Base-by-base conservation (phyloP, 2,888 invertebrate genomes). In the Silvanus unidentatus region DNA sequence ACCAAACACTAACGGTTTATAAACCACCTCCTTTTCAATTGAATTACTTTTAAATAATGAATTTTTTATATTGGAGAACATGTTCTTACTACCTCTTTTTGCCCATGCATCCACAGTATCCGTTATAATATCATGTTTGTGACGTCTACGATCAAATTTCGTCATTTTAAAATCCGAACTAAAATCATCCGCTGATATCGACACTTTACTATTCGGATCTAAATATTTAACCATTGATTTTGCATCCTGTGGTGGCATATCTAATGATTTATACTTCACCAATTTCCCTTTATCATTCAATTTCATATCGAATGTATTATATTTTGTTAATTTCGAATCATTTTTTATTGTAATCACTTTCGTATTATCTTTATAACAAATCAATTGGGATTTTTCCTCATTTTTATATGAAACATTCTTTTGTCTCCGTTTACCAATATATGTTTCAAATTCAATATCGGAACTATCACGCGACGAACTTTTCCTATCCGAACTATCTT, bases 1-100 rank as follows among this genome's bases (percentile, higher is more conserved):
- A 58, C 88, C 88, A 68, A 88, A 90, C 49, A 89, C 78, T 38
- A 90, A 76, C 48, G 84, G 84, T 63, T 80, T 81, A 64, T 76
- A 80, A 12, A 66, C 55, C 5, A 69, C 53, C 40, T 62, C 59
- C 45, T 69, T 68, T 13, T 65, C 62, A 5, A 53, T 52, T 16
- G 55, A 48, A 37, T 59, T 59, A 37, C 50, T 57, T 47, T 63
- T 68, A 49, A 72, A 71, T 32, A 72, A 46, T 2, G 68, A 66
- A 52, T 66, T 66, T 53, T 60, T 68, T 6, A 71, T 50, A 45
- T 69, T 69, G 27, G 65, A 65, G 47, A 64, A 68, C 45, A 69
- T 63, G 44, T 66, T 68, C 49, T 62, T 64, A 15, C 57, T 58
- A 36, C 37, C 34, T 61, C 55, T 69, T 53, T 71, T 70, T 38